Evolutionary conservation across 2,113 vertebrate genomes (phyloP).

Genomic region (Platycercus adscitus): DNA sequence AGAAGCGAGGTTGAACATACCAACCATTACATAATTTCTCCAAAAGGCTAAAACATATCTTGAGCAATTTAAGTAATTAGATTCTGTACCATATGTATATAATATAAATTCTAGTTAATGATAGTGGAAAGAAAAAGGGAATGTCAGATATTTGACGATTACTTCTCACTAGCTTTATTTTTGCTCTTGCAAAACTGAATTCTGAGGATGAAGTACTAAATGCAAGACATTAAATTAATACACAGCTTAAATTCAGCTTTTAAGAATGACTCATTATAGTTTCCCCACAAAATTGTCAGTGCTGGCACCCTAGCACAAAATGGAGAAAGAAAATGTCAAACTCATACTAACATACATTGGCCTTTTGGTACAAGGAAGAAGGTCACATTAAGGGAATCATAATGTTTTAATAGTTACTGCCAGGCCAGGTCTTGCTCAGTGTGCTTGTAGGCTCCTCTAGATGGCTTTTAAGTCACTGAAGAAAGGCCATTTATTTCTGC

Average conservation of each 20-base stretch:
- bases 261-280: background rate
- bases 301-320: background rate
- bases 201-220: background rate
- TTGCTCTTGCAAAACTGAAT: background rate
- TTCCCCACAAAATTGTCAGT: background rate
- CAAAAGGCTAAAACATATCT: background rate
- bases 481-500: background rate
- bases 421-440: background rate
- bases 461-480: background rate
- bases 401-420: background rate
- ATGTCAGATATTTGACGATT: conserved; percentile 5
- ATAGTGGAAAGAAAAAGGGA: conserved; percentile 20
- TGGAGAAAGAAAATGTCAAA: background rate
- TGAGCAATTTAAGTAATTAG: conserved; percentile 24
- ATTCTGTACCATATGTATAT: background rate
- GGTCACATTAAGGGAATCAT: background rate
- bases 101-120: conserved; percentile 6
- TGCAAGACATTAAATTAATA: background rate
- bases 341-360: background rate
- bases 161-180: background rate
- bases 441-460: background rate
- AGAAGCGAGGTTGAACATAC: background rate
- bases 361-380: background rate
- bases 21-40: background rate
- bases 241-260: background rate